Evolutionary conservation across 2,113 vertebrate genomes (phyloP), one percentile per base, ranked within the genome.

Genomic region (Colius striatus): DNA sequence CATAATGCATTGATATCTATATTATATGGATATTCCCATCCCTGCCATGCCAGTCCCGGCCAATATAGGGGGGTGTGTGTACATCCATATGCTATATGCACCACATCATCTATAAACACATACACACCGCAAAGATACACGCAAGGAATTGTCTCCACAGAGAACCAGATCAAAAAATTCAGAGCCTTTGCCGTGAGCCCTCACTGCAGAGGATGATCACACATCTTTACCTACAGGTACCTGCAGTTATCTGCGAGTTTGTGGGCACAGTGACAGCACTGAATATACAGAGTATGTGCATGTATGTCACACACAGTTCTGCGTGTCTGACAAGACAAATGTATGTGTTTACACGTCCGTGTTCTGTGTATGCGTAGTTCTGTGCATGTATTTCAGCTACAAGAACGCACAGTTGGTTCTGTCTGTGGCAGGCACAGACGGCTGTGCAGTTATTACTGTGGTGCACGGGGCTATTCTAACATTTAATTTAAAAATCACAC

Each of bases 1-100:
- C 90, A 86, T 75, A 93, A 95, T 83, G 71, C 84, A 5, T 82
- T 76, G 96, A 93, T 94, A 95, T 77, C 36, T 96, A 95, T 95
- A 92, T 90, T 90, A 95, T 91, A 47, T 9, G 79, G 89, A 90
- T 79, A 92, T 96, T 93, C 25, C 78, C 3, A 1, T 84, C 93
- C 90, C 92, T 96, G 90, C 75, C 7, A 1, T 11, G 2, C 45
- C 43, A 6, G 45, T 32, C 73, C 84, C 48, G 74, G 83, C 75
- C 51, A 26, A 34, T 48, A 18, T 2, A 83, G 82, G 84, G 61
- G 60, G 58, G 72, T 12, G 29, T 1, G 2, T 0, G 0, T 47
- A 32, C 43, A 13, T 8, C 73, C 78, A 76, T 36, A 62, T 77
- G 57, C 90, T 51, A 17, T 14, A 12, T 0, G 4, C 75, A 10